Evolutionary conservation across 2,888 invertebrate species (phyloP), one percentile per base, ranked within the genome.

Genomic region (Xylocampa areola): DNA sequence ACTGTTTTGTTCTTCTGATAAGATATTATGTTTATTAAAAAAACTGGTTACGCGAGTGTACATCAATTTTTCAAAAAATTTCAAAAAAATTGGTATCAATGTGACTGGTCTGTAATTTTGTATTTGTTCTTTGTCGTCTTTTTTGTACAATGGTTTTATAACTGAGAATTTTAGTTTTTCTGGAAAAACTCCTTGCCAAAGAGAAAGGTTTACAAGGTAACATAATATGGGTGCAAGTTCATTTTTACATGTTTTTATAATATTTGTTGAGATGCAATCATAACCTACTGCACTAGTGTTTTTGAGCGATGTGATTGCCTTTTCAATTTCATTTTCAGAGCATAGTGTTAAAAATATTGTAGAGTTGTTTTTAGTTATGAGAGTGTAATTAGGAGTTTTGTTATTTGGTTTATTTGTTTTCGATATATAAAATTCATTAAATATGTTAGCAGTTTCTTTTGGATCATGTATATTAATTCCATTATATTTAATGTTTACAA

Each of bases 331-430:
- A 39, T 10, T 14, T 39, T 39, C 25, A 39, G 23, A 23, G 11
- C 39, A 39, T 2, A 25, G 39, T 39, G 21, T 13, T 39, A 39
- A 39, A 25, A 39, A 39, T 25, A 39, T 39, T n/a, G 39, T 14
- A 25, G 37, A 39, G n/a, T 39, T 14, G 14, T 13, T 14, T 21
- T 11, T 25, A 7, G 23, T 23, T 39, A 39, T 11, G 8, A 23
- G 13, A 6, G 13, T 25, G n/a, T 39, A 39, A 11, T 39, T 39
- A 7, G 39, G 25, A n/a, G 11, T 4, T 6, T 13, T 25, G 2
- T 23, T 39, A 11, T 39, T 39, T 25, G 13, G 25, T 7, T 39
- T 25, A 11, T n/a, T n/a, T n/a, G n/a, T n/a, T n/a, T n/a, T n/a
- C n/a, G n/a, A n/a, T n/a, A n/a, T n/a, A n/a, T n/a, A n/a, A n/a